A percentile compares a stretch with the other conserved stretches of the same genome.
phyloP scores from a whole-genome alignment of 2,113 vertebrate genomes.

The Acanthochromis polyacanthus region DNA sequence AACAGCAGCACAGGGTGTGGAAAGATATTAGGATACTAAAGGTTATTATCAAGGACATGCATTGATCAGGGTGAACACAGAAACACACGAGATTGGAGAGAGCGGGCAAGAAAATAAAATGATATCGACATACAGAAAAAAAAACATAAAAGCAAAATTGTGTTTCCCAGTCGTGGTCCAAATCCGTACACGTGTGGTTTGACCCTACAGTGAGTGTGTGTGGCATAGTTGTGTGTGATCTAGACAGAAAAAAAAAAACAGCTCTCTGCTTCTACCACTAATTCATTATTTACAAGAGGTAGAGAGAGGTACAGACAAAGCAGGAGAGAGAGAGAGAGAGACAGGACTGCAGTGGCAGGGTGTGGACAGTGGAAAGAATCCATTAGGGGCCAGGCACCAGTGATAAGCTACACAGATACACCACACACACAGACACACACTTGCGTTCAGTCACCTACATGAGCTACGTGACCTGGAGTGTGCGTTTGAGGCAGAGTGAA shows the following conservation, averaged over 20 bases:
- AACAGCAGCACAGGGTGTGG: not conserved
- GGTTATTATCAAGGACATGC: constrained; percentile 44
- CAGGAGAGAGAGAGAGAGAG: not conserved
- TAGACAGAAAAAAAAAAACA: constrained; percentile 47
- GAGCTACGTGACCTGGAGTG: constrained; percentile 16
- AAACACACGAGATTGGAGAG: not conserved
- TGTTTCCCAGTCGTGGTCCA: constrained; percentile 13
- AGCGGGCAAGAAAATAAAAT: not conserved
- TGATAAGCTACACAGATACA: not conserved
- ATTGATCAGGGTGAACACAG: constrained; percentile 10
- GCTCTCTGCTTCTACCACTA: constrained; percentile 51
- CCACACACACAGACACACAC: not conserved
- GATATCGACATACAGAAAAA: not conserved
- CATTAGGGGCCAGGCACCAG: constrained; percentile 16
- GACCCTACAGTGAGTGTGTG: constrained; percentile 28
- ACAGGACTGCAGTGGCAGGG: constrained; percentile 71
- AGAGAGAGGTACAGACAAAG: constrained; percentile 3
- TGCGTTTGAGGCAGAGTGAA: constrained; percentile 17
- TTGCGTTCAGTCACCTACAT: not conserved
- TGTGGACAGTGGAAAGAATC: constrained; percentile 61
- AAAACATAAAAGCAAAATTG: constrained; percentile 1
- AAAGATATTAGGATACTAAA: constrained; percentile 13
- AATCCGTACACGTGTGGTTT: not conserved
- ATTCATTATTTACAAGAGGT: constrained; percentile 75
- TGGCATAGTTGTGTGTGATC: constrained; percentile 18